Conservation (phyloP, 2,113 vertebrate genomes). For the Takifugu bimaculatus region DNA sequence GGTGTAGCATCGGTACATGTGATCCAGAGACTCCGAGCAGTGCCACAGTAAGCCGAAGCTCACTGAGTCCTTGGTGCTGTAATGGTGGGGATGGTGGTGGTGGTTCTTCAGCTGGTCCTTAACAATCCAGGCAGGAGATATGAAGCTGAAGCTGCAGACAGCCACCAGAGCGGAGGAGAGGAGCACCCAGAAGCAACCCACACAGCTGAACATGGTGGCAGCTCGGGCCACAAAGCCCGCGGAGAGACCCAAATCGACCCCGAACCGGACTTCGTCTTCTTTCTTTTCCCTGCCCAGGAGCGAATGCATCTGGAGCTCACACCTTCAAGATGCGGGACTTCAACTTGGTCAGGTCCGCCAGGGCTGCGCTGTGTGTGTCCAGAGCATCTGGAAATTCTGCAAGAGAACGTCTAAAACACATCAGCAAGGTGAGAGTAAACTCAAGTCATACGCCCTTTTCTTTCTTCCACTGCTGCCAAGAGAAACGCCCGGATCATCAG, state of each 20-base stretch:
- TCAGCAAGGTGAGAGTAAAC: slow-evolving; percentile 14
- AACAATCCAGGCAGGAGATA: slow-evolving; percentile 86
- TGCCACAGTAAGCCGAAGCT: slow-evolving; percentile 87
- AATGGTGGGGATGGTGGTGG: slow-evolving; percentile 24
- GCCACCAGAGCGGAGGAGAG: slow-evolving; percentile 83
- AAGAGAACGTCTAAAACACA: slow-evolving; percentile 13
- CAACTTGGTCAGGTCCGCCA: slow-evolving; percentile 37
- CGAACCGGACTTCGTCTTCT: slow-evolving; percentile 72
- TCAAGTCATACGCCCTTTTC: slow-evolving; percentile 32
- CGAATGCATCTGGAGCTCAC: slow-evolving; percentile 78
- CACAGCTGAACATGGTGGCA: slow-evolving; percentile 84
- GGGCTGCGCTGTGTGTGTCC: slow-evolving; percentile 20
- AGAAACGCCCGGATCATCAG: slow-evolving; percentile 32
- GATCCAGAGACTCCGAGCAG: slow-evolving; percentile 80
- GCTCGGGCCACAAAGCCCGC: slow-evolving; percentile 70
- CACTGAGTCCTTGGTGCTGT: slow-evolving; percentile 71
- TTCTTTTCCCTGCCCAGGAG: slow-evolving; percentile 78
- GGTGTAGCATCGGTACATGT: slow-evolving; percentile 79
- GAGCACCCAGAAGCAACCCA: slow-evolving; percentile 87
- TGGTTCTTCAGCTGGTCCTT: slow-evolving; percentile 72
- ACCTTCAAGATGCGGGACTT: slow-evolving; percentile 47
- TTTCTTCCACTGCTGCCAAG: slow-evolving; percentile 8
- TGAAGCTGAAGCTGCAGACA: slow-evolving; percentile 83
- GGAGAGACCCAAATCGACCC: slow-evolving; percentile 63
- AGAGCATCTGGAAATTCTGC: slow-evolving; percentile 39